Evolutionary conservation across 2,797 vertebrate species (phyloP), one percentile per base, ranked within the genome.

Genomic region (Mus spretus): DNA sequence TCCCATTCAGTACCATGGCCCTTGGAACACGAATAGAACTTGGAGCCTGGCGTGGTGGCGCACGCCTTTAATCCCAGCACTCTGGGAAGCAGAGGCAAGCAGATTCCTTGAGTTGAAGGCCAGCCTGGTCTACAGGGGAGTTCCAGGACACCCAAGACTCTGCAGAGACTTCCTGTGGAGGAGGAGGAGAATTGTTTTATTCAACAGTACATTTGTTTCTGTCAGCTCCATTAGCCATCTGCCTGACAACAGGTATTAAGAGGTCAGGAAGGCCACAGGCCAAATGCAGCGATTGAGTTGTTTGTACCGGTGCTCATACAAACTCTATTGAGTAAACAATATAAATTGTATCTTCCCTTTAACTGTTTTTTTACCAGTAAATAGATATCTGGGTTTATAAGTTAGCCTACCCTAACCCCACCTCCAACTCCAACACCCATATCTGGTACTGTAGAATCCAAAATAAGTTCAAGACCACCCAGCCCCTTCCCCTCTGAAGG

Each of bases 321-420:
- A 63, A 37, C 72, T 67, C 84, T 59, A 91, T 57, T 65, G 19
- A 79, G 14, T 72, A 86, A 37, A 20, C 65, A 92, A 15, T n/a
- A 40, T 78, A 81, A 82, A 20, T 63, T 82, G 24, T 92, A 72
- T 17, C 81, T 59, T 81, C 44, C 40, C 28, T 85, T 77, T 77
- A 70, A 40, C n/a, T 83, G 17, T 67, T 89, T 40, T 95, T 1
- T 89, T 70, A 57, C 63, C 9, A 82, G 24, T 92, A 67, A 85
- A 63, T 78, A 87, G 77, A 34, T 22, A 74, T 87, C 67, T 61
- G 59, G 14, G 9, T 83, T 90, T 90, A 67, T 78, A 94, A 92
- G 63, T 86, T 12, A 72, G 8, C 67, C 78, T 40, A 5, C 57
- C 83, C 12, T 89, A 84, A 91, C 59, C 22, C 22, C 22, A 26